Base-by-base conservation (phyloP, 2,888 invertebrate species). In the Rutpela maculata region DNA sequence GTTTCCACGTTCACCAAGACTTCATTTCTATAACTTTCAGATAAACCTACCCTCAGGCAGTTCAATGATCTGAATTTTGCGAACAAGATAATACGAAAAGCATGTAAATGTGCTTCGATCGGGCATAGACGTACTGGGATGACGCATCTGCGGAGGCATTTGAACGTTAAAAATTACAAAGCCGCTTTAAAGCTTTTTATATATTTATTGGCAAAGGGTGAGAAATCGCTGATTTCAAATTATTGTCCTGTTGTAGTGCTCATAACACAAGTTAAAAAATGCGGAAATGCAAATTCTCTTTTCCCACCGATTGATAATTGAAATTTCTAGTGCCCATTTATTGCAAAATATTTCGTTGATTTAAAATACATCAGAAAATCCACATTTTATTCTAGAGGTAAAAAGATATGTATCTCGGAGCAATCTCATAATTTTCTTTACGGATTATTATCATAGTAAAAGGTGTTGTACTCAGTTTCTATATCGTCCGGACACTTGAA, bases 51-150 rank as follows among this genome's bases (percentile, higher is more conserved):
- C 75, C 79, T 75, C 69, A 43, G 71, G 66, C 77, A 55, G 74
- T 68, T 76, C 76, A 73, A 43, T 75, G 77, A 76, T 65, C 77
- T 77, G 77, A 78, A 75, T 77, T 74, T 75, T 60, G 75, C 74
- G 75, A 71, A 74, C 68, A 43, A 68, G 78, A 75, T 80, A 76
- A 80, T 80, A 78, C 66, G 69, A 76, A 80, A 80, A 80, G 76
- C 76, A 80, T 80, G 80, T 80, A 80, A 80, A 80, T 80, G 76
- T 76, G 66, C 70, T 76, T 74, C 76, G 76, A 78, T 80, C 74
- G 70, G 59, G 67, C 68, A 69, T 60, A 66, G 68, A 65, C 59
- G 67, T 72, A 56, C 72, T 71, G 72, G 75, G 59, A 60, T 70
- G 59, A 60, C 35, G 59, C 55, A 38, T 65, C 31, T 38, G 70